Conservation (phyloP, 2,113 vertebrate species). For the Hylia prasina region DNA sequence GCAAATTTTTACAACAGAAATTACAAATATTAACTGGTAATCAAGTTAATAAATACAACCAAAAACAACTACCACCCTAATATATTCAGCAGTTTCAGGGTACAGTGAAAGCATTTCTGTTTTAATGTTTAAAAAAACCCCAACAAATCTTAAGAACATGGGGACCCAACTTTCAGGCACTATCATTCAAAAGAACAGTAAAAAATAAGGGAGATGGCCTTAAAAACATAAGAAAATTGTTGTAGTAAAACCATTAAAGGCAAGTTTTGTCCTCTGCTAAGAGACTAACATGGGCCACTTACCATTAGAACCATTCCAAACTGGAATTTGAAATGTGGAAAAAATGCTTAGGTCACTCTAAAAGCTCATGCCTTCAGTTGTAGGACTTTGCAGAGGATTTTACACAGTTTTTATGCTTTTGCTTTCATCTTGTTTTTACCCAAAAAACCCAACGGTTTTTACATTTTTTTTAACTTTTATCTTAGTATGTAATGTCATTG, state of each 20-base stretch:
- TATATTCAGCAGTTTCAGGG: background rate
- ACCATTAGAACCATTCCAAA: background rate
- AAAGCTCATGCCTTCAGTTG: background rate
- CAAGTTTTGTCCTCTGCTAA: background rate
- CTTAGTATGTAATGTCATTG: background rate
- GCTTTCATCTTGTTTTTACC: background rate
- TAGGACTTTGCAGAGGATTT: background rate
- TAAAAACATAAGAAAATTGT: background rate
- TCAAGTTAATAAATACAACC: background rate
- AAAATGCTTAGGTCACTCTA: background rate
- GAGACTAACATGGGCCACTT: background rate
- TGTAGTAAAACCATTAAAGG: background rate
- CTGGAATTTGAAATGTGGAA: background rate
- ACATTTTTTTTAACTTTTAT: background rate
- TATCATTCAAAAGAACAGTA: background rate
- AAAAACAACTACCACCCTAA: background rate
- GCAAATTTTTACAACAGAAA: background rate
- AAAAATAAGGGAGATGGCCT: background rate
- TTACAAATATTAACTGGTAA: background rate
- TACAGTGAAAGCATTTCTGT: background rate
- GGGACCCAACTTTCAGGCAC: background rate
- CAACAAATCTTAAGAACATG: background rate
- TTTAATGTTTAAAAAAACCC: background rate
- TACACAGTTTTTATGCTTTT: background rate
- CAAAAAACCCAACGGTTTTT: background rate